These are phyloP conservation scores for Empis livida DNA, from an alignment of 2,888 invertebrate genomes.

Conservation along the genomic window DNA sequence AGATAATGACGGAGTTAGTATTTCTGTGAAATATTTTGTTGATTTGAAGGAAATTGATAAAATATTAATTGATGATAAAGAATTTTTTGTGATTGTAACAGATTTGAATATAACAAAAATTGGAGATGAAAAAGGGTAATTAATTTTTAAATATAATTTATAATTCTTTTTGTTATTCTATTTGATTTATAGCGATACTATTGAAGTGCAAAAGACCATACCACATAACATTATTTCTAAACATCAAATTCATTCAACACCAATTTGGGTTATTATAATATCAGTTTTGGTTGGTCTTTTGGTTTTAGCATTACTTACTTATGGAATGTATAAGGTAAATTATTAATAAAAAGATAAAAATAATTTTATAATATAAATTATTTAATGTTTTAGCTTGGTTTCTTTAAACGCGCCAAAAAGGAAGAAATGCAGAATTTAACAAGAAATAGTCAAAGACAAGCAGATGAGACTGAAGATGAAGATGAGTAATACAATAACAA, in stretches of 20 bases:
- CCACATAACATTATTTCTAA: constrained; percentile 35
- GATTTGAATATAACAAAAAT: constrained; percentile 24
- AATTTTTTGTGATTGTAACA: constrained; percentile 31
- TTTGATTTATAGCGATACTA: constrained; percentile 16
- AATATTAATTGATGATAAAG: constrained; percentile 32
- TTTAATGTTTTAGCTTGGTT: constrained; percentile 32
- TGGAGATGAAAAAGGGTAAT: constrained; percentile 20
- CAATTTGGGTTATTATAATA: constrained; percentile 37
- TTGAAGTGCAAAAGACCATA: constrained; percentile 23
- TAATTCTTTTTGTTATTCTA: too few species aligned
- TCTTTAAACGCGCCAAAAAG: constrained; percentile 38
- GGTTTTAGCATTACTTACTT: constrained; percentile 30
- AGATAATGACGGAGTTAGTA: constrained; percentile 20
- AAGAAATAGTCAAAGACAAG: constrained; percentile 16
- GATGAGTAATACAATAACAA: constrained; percentile 10
- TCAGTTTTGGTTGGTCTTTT: constrained; percentile 35
- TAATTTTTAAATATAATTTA: background rate
- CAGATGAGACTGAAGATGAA: constrained; percentile 26
- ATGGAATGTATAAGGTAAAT: constrained; percentile 31
- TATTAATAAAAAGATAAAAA: background rate
- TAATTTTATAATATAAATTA: background rate
- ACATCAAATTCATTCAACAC: constrained; percentile 24
- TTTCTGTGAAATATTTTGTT: constrained; percentile 27
- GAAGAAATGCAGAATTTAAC: constrained; percentile 28
- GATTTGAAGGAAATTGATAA: constrained; percentile 32